These are phyloP conservation scores for Tetranychus truncatus DNA, from an alignment of 2,888 invertebrate species.

Conservation along the genomic window DNA sequence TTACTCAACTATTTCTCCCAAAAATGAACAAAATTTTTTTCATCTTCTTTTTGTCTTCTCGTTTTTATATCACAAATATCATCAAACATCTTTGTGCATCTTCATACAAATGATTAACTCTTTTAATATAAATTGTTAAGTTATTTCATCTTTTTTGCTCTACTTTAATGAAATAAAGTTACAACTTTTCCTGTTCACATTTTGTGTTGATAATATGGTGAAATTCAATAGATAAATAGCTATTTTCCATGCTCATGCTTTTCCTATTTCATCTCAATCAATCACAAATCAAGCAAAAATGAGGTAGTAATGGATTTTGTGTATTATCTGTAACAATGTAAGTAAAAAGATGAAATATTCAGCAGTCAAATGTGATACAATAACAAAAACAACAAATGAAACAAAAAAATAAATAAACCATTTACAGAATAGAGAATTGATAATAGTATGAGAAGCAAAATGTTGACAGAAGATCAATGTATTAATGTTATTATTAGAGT, in stretches of 20 bases:
- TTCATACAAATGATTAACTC: background rate
- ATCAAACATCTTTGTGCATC: background rate
- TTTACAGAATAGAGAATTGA: too few relatives aligned
- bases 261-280: background rate
- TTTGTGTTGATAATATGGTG: too few relatives aligned
- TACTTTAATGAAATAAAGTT: background rate
- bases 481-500: too few relatives aligned
- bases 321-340: too few relatives aligned
- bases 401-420: too few relatives aligned
- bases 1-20: background rate
- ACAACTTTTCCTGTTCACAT: background rate
- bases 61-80: background rate
- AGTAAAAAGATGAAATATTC: too few relatives aligned
- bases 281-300: background rate
- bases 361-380: too few relatives aligned
- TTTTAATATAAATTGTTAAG: background rate
- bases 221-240: too few relatives aligned
- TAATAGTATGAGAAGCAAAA: too few relatives aligned
- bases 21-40: background rate
- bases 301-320: background rate
- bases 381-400: too few relatives aligned
- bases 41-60: background rate
- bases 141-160: background rate
- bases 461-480: too few relatives aligned
- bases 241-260: too few relatives aligned